Evolutionary conservation across 2,113 vertebrate species (phyloP).

Genomic region (Sminthopsis crassicaudata): DNA sequence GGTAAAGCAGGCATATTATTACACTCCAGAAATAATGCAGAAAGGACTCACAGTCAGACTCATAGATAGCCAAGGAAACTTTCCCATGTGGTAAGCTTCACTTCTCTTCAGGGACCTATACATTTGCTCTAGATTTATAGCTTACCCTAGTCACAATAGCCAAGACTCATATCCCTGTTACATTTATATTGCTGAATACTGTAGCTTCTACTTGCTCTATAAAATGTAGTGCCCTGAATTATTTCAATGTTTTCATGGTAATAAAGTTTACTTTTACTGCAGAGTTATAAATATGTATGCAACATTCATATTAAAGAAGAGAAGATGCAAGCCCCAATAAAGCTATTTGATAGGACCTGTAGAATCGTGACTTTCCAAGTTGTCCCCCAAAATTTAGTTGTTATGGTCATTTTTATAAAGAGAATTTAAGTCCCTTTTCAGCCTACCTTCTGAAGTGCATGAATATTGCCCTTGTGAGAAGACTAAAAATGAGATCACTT

Average conservation of each 20-base stretch:
- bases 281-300: constrained; percentile 77
- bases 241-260: constrained; percentile 69
- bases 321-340: constrained; percentile 26
- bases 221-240: constrained; percentile 41
- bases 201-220: constrained; percentile 36
- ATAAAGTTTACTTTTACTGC: constrained; percentile 64
- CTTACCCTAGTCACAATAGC: neutral
- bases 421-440: constrained; percentile 9
- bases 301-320: constrained; percentile 61
- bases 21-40: neutral
- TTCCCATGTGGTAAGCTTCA: neutral
- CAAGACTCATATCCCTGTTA: constrained; percentile 1
- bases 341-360: constrained; percentile 55
- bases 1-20: neutral
- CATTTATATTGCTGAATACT: constrained; percentile 6
- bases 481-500: constrained; percentile 39
- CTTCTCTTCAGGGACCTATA: neutral
- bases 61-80: neutral
- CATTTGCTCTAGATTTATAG: neutral
- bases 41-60: neutral
- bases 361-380: constrained; percentile 45
- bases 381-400: neutral
- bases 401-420: constrained; percentile 25
- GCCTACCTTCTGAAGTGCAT: neutral
- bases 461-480: constrained; percentile 14